Evolutionary conservation across 2,113 vertebrate species (phyloP), one percentile per base, ranked within the genome.

Genomic region (Nothobranchius furzeri): DNA sequence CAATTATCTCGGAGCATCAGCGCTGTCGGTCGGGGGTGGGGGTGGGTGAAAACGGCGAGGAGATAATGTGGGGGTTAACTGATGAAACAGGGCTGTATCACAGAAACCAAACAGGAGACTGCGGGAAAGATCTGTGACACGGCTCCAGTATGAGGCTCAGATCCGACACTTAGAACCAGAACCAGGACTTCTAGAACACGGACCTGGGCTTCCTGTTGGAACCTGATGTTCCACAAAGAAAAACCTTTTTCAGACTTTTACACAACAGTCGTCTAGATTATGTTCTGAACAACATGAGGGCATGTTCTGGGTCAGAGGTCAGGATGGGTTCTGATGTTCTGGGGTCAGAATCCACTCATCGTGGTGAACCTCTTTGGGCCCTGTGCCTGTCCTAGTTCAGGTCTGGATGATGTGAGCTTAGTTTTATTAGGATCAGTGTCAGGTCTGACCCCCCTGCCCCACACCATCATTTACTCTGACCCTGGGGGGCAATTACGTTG

Each of bases 1-100:
- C 95, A 97, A 97, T 98, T 96, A 97, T 94, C 96, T 93, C 86
- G 45, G 91, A 92, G 92, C 92, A 85, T 94, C 94, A 77, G 87
- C 91, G 82, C 92, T 74, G 78, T 88, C 67, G 68, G 7, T 11
- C 10, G 11, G 43, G 43, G 65, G 61, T 85, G 82, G 78, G 76
- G 47, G 7, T n/a, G 7, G 30, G 4, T 30, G 30, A 30, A 30
- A 30, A 49, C n/a, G 17, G 8, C 13, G 69, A 85, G 75, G 70
- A 85, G 82, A 4, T 3, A 30, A 30, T 30, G 89, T 83, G 86
- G 49, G 73, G 0, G 0, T 42, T 46, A 46, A 46, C 20, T 15
- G 76, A 68, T 81, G 78, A 66, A 85, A 90, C 1, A 0, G 70
- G 65, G 68, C 78, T 45, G 37, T 9, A 8, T 45, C 43, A 45